Conservation (phyloP, 2,797 vertebrate species). For the Enteromius treurensis region DNA sequence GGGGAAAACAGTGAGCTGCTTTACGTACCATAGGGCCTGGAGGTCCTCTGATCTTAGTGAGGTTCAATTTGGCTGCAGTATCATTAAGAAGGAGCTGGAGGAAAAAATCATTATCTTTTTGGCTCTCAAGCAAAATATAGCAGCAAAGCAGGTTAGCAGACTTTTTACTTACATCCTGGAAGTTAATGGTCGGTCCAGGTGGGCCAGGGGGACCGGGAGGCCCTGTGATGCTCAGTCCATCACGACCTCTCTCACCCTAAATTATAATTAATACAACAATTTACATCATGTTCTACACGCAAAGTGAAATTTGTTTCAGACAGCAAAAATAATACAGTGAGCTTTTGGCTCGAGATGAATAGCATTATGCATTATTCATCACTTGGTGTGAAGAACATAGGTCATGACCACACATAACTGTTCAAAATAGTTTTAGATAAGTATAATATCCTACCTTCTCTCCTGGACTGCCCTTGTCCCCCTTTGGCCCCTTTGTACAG, state of each 20-base stretch:
- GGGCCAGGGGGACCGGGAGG: conserved; percentile 85
- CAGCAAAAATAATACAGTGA: background rate
- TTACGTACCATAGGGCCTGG: conserved; percentile 78
- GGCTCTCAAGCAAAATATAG: background rate
- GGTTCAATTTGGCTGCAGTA: conserved; percentile 78
- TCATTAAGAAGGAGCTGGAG: conserved; percentile 82
- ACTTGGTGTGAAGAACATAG: background rate
- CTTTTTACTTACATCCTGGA: conserved; percentile 73
- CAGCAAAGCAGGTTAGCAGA: conserved; percentile 36
- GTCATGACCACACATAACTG: background rate
- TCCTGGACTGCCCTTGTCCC: conserved; percentile 80
- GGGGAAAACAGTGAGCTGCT: background rate
- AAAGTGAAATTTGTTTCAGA: background rate
- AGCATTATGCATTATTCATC: background rate
- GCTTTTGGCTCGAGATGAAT: background rate
- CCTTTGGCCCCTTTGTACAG: conserved; percentile 76
- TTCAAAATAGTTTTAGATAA: background rate
- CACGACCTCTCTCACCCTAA: conserved; percentile 85
- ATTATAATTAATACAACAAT: background rate
- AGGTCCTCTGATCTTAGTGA: conserved; percentile 80
- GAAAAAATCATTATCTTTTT: background rate
- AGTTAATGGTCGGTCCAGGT: conserved; percentile 73
- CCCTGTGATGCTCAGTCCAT: conserved; percentile 80
- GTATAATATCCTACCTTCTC: conserved; percentile 69
- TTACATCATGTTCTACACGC: background rate